Conservation (phyloP, 2,113 vertebrate genomes). For the Vicugna pacos region DNA sequence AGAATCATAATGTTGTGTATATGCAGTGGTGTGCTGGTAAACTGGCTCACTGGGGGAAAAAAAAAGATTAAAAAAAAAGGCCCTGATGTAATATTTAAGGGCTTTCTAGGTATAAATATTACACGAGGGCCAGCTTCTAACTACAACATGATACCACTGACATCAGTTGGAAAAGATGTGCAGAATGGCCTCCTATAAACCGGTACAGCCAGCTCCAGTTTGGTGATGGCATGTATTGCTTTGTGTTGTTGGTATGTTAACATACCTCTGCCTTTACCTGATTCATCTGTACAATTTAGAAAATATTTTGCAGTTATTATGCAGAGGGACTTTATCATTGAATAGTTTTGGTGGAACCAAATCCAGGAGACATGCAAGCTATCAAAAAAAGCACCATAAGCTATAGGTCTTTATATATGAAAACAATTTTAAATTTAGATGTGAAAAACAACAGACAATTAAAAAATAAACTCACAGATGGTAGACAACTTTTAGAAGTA, state of each 20-base stretch:
- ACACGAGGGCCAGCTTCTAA: neutral
- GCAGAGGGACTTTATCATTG: neutral
- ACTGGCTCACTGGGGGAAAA: neutral
- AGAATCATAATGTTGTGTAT: neutral
- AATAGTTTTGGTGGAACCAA: conserved; percentile 7
- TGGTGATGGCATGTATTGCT: neutral
- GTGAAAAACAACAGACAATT: conserved; percentile 62
- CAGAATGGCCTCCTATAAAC: fast-evolving
- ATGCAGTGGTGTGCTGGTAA: neutral
- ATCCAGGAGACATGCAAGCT: conserved; percentile 9
- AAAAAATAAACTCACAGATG: conserved; percentile 75
- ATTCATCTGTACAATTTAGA: neutral
- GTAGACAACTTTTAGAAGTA: conserved; percentile 67
- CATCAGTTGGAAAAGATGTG: neutral
- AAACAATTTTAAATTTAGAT: conserved; percentile 70
- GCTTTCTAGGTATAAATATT: neutral
- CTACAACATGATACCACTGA: neutral
- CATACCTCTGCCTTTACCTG: neutral
- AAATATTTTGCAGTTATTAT: neutral
- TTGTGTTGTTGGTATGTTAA: neutral
- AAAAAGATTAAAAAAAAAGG: neutral
- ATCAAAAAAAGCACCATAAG: conserved; percentile 17
- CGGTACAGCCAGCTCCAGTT: fast-evolving
- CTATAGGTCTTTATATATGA: conserved; percentile 41
- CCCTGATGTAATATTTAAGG: neutral